Evolutionary conservation across 2,797 vertebrate genomes (phyloP).

Genomic region (Oophaga sylvatica): DNA sequence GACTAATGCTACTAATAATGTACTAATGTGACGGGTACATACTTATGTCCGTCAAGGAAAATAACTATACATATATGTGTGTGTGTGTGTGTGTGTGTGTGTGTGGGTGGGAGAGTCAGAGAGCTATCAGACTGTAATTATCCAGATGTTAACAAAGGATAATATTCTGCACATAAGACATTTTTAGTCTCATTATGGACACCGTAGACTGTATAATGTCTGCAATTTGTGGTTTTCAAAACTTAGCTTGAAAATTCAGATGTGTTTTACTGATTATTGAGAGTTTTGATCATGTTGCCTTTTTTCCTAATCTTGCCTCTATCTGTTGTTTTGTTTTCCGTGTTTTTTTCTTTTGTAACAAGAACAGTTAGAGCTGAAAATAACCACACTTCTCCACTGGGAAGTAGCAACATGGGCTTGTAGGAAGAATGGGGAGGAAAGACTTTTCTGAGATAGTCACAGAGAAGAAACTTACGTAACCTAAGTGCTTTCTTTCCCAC

Average conservation of each 20-base stretch:
- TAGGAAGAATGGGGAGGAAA: neutral
- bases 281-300: neutral
- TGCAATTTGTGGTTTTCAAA: neutral
- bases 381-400: neutral
- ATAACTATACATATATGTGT: too few species aligned
- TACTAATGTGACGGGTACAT: too few species aligned
- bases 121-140: too few species aligned
- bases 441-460: neutral
- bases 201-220: neutral
- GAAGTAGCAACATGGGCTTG: slow-evolving; percentile 1
- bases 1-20: too few species aligned
- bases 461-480: slow-evolving; percentile 14
- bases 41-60: too few species aligned
- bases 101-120: too few species aligned
- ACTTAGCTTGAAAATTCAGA: neutral
- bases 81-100: too few species aligned
- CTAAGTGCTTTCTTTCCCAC: slow-evolving; percentile 37
- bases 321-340: neutral
- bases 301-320: neutral
- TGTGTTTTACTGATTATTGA: neutral
- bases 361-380: slow-evolving; percentile 29
- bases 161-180: too few species aligned
- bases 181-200: too few species aligned
- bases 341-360: neutral
- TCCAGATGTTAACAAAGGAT: too few species aligned